Conservation (phyloP, 2,113 vertebrate species). For the Nothobranchius kuhntae region DNA sequence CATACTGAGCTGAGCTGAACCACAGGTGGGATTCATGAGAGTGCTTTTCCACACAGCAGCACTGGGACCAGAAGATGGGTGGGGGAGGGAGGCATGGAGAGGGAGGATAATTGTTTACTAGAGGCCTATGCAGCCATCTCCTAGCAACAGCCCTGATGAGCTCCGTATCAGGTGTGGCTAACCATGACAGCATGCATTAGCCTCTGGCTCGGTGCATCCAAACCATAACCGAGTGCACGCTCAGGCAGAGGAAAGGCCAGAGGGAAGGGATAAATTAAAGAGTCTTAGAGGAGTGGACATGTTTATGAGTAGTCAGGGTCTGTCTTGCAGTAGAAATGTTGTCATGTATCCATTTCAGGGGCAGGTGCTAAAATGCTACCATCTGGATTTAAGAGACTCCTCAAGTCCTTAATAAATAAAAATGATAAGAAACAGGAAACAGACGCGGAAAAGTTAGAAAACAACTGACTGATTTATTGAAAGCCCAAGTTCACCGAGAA, state of each 20-base stretch:
- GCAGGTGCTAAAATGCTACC: too few relatives aligned
- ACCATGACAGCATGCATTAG: conserved; percentile 77
- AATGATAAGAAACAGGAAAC: too few relatives aligned
- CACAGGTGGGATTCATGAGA: conserved; percentile 71
- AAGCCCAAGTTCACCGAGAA: too few relatives aligned
- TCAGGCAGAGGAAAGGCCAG: not conserved
- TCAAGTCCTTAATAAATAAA: too few relatives aligned
- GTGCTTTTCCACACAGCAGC: conserved; percentile 48
- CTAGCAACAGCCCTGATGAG: conserved; percentile 85
- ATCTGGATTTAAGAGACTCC: too few relatives aligned
- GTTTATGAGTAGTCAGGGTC: not conserved
- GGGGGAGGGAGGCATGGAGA: conserved; percentile 8
- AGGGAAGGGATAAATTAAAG: not conserved
- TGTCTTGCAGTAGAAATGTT: not conserved
- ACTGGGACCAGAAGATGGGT: conserved; percentile 55
- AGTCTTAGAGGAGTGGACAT: not conserved
- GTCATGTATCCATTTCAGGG: too few relatives aligned
- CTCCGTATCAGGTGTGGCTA: conserved; percentile 82
- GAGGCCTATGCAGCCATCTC: conserved; percentile 83
- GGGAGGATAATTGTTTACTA: conserved; percentile 85
- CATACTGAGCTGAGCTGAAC: conserved; percentile 62
- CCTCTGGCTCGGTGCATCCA: conserved; percentile 41
- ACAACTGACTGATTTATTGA: too few relatives aligned
- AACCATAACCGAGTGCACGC: conserved; percentile 13
- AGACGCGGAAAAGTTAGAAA: too few relatives aligned